Evolutionary conservation across 2,888 invertebrate species (phyloP).

Genomic region (Ypsolopha scabrella): DNA sequence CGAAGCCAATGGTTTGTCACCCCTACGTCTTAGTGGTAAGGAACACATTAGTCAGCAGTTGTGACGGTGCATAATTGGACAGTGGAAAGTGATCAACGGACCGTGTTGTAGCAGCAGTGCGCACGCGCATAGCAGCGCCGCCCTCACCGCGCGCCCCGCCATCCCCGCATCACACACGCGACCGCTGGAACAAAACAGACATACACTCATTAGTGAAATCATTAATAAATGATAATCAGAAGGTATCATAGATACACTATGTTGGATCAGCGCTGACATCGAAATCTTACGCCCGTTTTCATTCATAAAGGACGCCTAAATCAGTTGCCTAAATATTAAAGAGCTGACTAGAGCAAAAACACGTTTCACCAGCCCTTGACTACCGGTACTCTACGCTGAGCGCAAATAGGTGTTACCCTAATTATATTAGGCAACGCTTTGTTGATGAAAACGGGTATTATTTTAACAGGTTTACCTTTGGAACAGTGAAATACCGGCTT

Average conservation of each 20-base stretch:
- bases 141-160: slow-evolving; percentile 45
- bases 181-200: slow-evolving; percentile 34
- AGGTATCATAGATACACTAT: neutral
- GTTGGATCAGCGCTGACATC: no score
- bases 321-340: no score
- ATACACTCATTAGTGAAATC: neutral
- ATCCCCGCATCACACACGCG: slow-evolving; percentile 58
- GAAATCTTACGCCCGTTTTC: no score
- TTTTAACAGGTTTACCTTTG: no score
- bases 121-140: slow-evolving; percentile 54
- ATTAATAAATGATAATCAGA: neutral
- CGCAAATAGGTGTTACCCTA: no score
- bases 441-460: no score
- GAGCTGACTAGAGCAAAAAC: no score
- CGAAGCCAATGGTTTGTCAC: neutral
- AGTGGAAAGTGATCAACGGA: slow-evolving; percentile 12
- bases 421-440: no score
- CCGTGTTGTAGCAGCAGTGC: slow-evolving; percentile 42
- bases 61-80: neutral
- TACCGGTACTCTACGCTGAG: no score
- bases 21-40: neutral
- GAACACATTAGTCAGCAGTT: neutral
- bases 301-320: no score
- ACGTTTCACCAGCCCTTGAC: no score
- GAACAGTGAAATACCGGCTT: no score